phyloP scores from a whole-genome alignment of 2,797 vertebrate genomes.

The Clarias pachynema region DNA sequence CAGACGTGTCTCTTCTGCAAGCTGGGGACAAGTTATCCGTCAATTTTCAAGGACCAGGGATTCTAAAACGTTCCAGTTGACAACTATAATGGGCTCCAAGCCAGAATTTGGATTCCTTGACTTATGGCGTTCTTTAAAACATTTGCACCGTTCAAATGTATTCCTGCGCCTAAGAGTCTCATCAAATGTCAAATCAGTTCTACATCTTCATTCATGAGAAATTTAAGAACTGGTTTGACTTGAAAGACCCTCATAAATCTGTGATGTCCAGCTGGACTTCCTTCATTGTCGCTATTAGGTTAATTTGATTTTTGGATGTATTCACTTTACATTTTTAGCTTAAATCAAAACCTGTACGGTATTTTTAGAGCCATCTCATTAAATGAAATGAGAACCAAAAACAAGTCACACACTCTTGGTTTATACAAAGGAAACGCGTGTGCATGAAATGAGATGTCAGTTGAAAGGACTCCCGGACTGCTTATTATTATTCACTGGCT shows the following conservation, averaged over 20 bases:
- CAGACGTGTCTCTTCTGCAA: no score
- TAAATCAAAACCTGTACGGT: not conserved
- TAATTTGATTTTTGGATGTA: not conserved
- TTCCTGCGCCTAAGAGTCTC: no score
- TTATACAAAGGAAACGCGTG: not conserved
- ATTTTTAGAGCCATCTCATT: not conserved
- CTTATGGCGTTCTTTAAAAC: no score
- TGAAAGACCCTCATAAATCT: not conserved
- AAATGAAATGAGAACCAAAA: not conserved
- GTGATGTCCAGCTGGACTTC: not conserved
- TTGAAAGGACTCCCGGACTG: constrained; percentile 30
- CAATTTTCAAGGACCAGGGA: no score
- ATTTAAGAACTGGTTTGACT: no score
- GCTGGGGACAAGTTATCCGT: no score
- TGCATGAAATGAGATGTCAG: constrained; percentile 30
- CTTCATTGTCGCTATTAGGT: not conserved
- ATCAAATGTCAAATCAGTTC: no score
- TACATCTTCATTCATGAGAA: no score
- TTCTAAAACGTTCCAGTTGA: no score
- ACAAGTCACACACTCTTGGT: not conserved
- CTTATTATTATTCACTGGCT: constrained; percentile 29
- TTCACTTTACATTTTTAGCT: not conserved
- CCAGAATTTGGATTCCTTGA: no score
- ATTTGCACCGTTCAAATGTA: no score
- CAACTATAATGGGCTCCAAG: no score